Percentiles rank a stretch among this genome's conserved stretches.
Conservation (phyloP, 2,113 vertebrate species). For the Sphyrna mokarran region DNA sequence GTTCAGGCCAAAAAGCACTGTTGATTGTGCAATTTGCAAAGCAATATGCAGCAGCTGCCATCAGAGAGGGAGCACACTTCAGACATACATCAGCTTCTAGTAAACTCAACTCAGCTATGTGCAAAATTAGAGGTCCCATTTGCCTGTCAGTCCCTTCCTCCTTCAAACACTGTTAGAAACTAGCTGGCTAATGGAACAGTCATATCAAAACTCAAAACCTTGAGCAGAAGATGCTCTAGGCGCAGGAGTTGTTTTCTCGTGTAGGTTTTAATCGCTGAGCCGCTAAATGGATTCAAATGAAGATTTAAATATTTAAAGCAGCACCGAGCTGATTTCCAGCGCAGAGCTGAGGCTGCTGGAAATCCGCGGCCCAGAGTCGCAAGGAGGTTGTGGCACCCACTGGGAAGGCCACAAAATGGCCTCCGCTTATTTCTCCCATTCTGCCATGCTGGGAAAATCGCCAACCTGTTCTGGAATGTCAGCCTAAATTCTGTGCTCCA, state of each 20-base stretch:
- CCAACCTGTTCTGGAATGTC: too few relatives aligned
- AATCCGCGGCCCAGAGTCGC: too few relatives aligned
- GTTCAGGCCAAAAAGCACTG: constrained; percentile 69
- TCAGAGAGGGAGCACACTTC: constrained; percentile 71
- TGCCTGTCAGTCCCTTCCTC: constrained; percentile 55
- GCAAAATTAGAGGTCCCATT: constrained; percentile 77
- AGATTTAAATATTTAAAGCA: too few relatives aligned
- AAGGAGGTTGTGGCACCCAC: too few relatives aligned
- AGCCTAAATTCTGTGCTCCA: too few relatives aligned
- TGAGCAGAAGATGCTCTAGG: constrained; percentile 79
- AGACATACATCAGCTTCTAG: constrained; percentile 77
- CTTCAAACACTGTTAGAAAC: constrained; percentile 75
- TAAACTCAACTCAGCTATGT: constrained; percentile 79
- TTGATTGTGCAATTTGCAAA: constrained; percentile 78
- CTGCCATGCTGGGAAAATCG: too few relatives aligned
- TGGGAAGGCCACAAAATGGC: too few relatives aligned
- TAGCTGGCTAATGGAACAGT: constrained; percentile 73
- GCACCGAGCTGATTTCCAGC: too few relatives aligned
- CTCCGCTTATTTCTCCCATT: too few relatives aligned
- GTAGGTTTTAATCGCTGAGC: constrained; percentile 60
- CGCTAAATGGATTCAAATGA: too few relatives aligned
- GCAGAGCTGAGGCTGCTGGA: too few relatives aligned
- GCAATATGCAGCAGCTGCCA: constrained; percentile 80
- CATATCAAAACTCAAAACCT: constrained; percentile 72
- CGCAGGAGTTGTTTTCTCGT: constrained; percentile 69